Evolutionary conservation across 2,113 vertebrate genomes (phyloP).

Genomic region (Lamprotornis superbus): DNA sequence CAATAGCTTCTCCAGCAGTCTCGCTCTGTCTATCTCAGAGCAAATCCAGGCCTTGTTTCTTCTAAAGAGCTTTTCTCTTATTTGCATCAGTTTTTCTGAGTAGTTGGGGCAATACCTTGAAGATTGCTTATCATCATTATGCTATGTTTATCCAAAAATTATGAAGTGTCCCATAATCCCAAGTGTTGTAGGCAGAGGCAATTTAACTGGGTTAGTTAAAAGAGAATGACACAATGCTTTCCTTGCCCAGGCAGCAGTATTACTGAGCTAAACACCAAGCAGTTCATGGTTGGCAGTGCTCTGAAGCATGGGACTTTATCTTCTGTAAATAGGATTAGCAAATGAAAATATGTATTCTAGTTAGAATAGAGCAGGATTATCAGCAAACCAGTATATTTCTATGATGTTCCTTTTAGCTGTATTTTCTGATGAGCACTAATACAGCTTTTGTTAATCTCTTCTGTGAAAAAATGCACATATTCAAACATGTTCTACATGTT

Average conservation of each 20-base stretch:
- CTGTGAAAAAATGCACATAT: background rate
- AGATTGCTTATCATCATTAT: background rate
- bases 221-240: background rate
- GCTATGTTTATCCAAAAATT: background rate
- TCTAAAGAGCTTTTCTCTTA: background rate
- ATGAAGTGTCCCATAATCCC: background rate
- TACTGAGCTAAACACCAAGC: background rate
- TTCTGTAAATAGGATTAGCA: slow-evolving; percentile 42
- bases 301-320: slow-evolving; percentile 6
- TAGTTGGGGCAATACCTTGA: background rate
- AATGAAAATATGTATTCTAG: slow-evolving; percentile 31
- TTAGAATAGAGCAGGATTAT: slow-evolving; percentile 31
- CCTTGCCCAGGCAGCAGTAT: background rate
- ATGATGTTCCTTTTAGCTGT: background rate
- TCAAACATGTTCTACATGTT: background rate
- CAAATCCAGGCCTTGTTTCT: background rate
- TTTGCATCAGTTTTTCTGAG: background rate
- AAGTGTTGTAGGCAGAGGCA: background rate
- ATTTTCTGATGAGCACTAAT: background rate
- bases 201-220: background rate
- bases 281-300: background rate
- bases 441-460: background rate
- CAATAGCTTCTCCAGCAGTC: background rate
- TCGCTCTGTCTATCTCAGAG: background rate
- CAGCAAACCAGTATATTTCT: background rate